Evolutionary conservation across 1,140 invertebrate genomes (phyloP).

Genomic region (Trichogramma pretiosum): DNA sequence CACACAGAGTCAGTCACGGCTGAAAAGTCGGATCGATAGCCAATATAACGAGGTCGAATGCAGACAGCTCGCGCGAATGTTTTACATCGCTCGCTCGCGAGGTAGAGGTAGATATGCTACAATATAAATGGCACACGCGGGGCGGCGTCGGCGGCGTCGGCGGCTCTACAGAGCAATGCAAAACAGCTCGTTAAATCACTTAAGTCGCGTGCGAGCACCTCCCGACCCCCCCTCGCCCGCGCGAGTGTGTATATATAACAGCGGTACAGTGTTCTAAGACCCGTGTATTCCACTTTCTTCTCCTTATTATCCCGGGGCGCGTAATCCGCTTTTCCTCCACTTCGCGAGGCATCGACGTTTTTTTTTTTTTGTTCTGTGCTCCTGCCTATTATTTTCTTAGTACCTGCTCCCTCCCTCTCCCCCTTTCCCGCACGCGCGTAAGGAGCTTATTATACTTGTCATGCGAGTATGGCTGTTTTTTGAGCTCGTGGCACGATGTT

Average conservation of each 20-base stretch:
- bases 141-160: no score
- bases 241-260: no score
- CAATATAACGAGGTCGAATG: conserved; percentile 38
- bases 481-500: no score
- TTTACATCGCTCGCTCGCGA: conserved; percentile 14
- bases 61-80: conserved; percentile 13
- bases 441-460: conserved; percentile 31
- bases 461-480: no score
- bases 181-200: conserved; percentile 39
- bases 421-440: conserved; percentile 3
- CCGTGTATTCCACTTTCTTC: conserved; percentile 3
- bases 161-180: conserved; percentile 42
- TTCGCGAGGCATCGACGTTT: not conserved
- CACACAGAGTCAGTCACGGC: not conserved
- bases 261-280: no score
- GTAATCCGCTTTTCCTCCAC: conserved; percentile 23
- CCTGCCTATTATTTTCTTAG: not conserved
- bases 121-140: no score
- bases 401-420: no score
- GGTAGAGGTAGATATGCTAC: no score
- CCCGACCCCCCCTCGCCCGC: no score
- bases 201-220: conserved; percentile 29
- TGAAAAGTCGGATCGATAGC: conserved; percentile 30
- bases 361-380: not conserved
- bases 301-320: conserved; percentile 4